Conservation (phyloP, 2,113 vertebrate genomes). For the Dendrocopos noguchii region DNA sequence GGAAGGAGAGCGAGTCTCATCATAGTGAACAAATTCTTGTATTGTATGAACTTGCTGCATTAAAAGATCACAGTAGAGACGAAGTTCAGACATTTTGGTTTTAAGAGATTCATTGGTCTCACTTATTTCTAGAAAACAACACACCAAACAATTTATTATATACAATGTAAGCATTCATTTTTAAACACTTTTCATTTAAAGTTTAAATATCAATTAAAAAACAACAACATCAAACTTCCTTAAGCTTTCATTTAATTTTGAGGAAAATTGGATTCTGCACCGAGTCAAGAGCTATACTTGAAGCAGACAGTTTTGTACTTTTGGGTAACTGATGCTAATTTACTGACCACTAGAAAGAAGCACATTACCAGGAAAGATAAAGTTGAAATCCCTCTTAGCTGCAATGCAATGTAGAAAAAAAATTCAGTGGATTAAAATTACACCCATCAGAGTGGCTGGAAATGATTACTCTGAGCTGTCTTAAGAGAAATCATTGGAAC, state of each 20-base stretch:
- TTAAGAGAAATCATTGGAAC: neutral
- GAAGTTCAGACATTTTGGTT: constrained; percentile 98
- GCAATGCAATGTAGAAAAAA: neutral
- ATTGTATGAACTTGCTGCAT: constrained; percentile 91
- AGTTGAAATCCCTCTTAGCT: neutral
- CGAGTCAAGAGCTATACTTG: neutral
- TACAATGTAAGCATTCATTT: neutral
- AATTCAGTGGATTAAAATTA: neutral
- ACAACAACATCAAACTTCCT: neutral
- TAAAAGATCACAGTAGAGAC: constrained; percentile 95
- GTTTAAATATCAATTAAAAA: neutral
- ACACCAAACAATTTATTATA: too few species aligned
- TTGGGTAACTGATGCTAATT: neutral
- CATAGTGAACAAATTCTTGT: constrained; percentile 85
- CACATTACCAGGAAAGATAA: neutral
- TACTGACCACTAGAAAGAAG: neutral
- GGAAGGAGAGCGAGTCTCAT: constrained; percentile 75
- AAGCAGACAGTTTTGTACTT: neutral
- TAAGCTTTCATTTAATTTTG: neutral
- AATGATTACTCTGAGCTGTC: neutral
- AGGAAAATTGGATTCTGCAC: neutral
- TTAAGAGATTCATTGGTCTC: constrained; percentile 92
- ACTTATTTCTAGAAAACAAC: constrained; percentile 80
- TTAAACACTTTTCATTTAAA: neutral
- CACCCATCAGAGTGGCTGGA: neutral